Conservation (phyloP, 2,797 vertebrate genomes). For the Sylvia borin region DNA sequence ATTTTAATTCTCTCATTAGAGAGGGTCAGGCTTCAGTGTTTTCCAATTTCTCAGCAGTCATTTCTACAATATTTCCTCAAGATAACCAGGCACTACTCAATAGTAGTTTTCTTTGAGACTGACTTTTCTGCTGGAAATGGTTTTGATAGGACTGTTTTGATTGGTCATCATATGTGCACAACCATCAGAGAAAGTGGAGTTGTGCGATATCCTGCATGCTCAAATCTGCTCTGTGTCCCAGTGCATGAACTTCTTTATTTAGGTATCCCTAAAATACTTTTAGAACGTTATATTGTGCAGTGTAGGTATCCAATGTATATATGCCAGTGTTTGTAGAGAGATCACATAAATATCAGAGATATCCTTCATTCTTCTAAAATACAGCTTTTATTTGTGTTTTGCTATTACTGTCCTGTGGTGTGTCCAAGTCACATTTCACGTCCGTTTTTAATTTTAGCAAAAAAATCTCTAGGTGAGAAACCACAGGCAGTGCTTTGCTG, state of each 20-base stretch:
- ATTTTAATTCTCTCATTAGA: neutral
- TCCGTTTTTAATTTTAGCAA: neutral
- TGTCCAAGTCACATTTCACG: neutral
- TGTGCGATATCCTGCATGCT: neutral
- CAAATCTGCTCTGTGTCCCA: neutral
- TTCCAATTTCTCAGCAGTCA: neutral
- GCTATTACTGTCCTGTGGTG: neutral
- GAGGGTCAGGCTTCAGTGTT: neutral
- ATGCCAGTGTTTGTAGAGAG: neutral
- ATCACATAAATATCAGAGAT: neutral
- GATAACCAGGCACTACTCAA: neutral
- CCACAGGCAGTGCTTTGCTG: neutral
- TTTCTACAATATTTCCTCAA: neutral
- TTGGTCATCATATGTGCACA: neutral
- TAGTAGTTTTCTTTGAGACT: neutral
- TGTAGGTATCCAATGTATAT: neutral
- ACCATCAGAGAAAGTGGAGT: neutral
- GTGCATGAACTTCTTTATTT: neutral
- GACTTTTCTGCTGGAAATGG: neutral
- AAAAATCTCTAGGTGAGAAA: neutral
- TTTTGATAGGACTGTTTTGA: neutral
- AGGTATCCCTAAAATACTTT: neutral
- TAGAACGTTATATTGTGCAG: neutral
- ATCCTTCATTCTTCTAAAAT: neutral
- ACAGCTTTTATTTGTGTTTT: neutral